Evolutionary conservation across 2,113 vertebrate genomes (phyloP).

Genomic region (Petroica traversi): DNA sequence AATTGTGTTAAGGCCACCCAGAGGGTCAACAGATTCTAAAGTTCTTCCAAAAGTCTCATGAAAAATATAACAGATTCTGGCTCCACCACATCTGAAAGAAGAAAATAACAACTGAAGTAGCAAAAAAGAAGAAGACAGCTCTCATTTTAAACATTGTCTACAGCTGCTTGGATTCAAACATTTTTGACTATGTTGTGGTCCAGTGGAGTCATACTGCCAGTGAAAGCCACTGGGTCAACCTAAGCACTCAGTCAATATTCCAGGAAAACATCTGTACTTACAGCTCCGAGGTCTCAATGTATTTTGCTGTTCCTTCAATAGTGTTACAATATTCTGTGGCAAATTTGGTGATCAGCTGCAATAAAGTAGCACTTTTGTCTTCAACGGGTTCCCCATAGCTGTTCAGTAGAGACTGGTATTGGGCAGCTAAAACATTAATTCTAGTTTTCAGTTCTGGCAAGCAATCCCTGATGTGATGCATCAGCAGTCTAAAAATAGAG

Average conservation of each 20-base stretch:
- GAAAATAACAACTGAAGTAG: background rate
- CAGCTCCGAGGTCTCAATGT: conserved; percentile 97
- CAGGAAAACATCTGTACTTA: conserved; percentile 72
- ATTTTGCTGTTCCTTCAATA: conserved; percentile 98
- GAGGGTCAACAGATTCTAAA: conserved; percentile 93
- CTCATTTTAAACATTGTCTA: background rate
- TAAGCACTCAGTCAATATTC: background rate
- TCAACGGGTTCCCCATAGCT: conserved; percentile 96
- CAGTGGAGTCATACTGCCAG: background rate
- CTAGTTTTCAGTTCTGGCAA: conserved; percentile 96
- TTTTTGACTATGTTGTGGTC: background rate
- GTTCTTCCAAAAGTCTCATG: conserved; percentile 98
- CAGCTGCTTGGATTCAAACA: background rate
- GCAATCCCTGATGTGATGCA: conserved; percentile 98
- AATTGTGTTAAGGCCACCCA: conserved; percentile 95
- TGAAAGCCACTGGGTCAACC: background rate
- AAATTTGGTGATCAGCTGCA: conserved; percentile 99
- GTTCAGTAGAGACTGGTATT: conserved; percentile 95
- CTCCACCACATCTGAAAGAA: conserved; percentile 90
- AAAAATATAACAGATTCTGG: conserved; percentile 98
- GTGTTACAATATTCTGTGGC: conserved; percentile 98
- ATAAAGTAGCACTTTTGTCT: conserved; percentile 91
- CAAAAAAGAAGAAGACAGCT: background rate
- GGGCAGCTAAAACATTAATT: conserved; percentile 94
- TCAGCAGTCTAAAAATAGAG: conserved; percentile 82